Conservation (phyloP, 2,888 invertebrate species). For the Polydrusus tereticollis region DNA sequence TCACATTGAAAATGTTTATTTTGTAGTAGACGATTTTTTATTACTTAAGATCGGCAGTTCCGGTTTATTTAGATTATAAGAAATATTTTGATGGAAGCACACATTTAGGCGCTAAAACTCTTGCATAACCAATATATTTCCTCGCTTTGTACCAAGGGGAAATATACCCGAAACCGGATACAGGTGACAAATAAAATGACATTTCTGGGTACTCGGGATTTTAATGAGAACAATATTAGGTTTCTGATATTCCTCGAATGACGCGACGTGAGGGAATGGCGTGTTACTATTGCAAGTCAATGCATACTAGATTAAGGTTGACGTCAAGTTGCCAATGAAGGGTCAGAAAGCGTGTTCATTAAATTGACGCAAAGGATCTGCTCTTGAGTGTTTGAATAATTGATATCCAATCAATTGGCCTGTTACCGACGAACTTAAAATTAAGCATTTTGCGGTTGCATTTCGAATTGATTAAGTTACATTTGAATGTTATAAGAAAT, state of each 20-base stretch:
- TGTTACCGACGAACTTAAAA: background rate
- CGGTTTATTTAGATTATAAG: too few relatives aligned
- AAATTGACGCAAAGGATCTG: conserved; percentile 28
- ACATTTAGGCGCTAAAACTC: too few relatives aligned
- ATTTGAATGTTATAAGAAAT: too few relatives aligned
- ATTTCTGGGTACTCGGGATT: background rate
- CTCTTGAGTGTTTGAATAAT: conserved; percentile 29
- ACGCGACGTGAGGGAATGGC: background rate
- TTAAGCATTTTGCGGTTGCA: too few relatives aligned
- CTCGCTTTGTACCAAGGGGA: too few relatives aligned
- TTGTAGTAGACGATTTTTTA: too few relatives aligned
- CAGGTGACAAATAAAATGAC: conserved; percentile 2
- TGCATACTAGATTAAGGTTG: conserved; percentile 23
- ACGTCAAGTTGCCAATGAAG: conserved; percentile 24
- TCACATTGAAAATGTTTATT: too few relatives aligned
- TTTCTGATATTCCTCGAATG: conserved; percentile 1
- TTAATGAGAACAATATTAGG: conserved; percentile 16
- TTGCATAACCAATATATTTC: too few relatives aligned
- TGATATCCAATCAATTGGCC: background rate
- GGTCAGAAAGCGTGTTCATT: conserved; percentile 21
- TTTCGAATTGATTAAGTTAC: too few relatives aligned
- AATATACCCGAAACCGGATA: background rate
- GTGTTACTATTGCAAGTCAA: conserved; percentile 5
- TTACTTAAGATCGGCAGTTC: too few relatives aligned
- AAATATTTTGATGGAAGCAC: too few relatives aligned